Evolutionary conservation across 2,888 invertebrate genomes (phyloP), one percentile per base, ranked within the genome.

Genomic region (Coecobrya sp.): DNA sequence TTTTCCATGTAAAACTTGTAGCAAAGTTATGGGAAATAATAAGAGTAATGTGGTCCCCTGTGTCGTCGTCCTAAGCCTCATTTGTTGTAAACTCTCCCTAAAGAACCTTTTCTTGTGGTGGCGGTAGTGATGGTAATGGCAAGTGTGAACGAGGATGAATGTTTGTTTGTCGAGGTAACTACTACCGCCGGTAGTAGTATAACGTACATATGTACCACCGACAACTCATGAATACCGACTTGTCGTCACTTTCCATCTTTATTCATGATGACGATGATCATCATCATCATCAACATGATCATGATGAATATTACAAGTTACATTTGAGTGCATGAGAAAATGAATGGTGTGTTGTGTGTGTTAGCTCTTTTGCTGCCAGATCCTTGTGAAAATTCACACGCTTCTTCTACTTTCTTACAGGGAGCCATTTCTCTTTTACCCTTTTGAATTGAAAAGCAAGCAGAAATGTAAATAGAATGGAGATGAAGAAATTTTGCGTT

Each of bases 31-130:
- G 79, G 52, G 25, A 27, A 79, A 52, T 79, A 79, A 49, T 79
- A 79, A 79, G 49, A 79, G 79, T 79, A 79, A 79, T 79, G 79
- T 52, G 52, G 79, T 52, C 79, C 79, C 79, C 73, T 42, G 73
- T n/a, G 52, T 13, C 52, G 52, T 52, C 49, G 79, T 65, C 11
- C 7, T 52, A 79, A 79, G 79, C 79, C 79, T 79, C 79, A 79
- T 79, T 79, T 79, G 79, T 52, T 79, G 73, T 79, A 79, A 79
- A 52, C 52, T 79, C 79, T 79, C 79, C 79, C 79, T 16, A 8
- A 79, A 52, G 79, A 79, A 52, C 52, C 42, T 76, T 76, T 76
- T 76, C 25, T 16, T 73, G 76, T 49, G 27, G 11, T n/a, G 45
- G 36, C 19, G 10, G 19, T 73, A 13, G 1, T 73, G 22, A 49